These are phyloP conservation scores for Coregonus clupeaformis DNA, from an alignment of 2,113 vertebrate genomes.

Conservation along the genomic window DNA sequence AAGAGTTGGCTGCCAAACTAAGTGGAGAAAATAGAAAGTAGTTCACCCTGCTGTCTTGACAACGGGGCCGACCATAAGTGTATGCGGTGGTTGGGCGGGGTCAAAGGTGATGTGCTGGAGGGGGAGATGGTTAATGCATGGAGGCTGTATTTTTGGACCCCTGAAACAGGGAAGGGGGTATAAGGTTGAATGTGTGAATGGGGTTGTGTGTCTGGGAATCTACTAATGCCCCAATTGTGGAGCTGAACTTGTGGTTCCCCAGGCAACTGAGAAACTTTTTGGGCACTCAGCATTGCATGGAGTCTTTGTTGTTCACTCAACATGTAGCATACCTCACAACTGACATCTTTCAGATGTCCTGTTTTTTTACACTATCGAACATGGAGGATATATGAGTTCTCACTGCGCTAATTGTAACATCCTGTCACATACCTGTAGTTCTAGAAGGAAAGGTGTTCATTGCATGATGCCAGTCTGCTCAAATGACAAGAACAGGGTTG, in stretches of 20 bases:
- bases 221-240: slow-evolving; percentile 16
- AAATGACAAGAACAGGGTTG: background rate
- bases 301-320: slow-evolving; percentile 5
- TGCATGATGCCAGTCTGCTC: too few relatives aligned
- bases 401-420: too few relatives aligned
- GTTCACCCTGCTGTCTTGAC: slow-evolving; percentile 1
- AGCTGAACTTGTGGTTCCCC: slow-evolving; percentile 32
- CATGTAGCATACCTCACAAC: background rate
- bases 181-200: slow-evolving; percentile 42
- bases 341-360: background rate
- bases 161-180: background rate
- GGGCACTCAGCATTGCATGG: slow-evolving; percentile 13
- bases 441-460: too few relatives aligned
- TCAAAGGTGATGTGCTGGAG: slow-evolving; percentile 18
- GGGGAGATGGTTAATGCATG: slow-evolving; percentile 10
- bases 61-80: background rate
- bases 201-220: slow-evolving; percentile 44
- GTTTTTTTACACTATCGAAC: background rate
- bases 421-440: too few relatives aligned
- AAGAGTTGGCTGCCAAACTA: slow-evolving; percentile 4
- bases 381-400: background rate
- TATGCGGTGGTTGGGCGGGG: slow-evolving; percentile 9
- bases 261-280: slow-evolving; percentile 35
- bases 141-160: slow-evolving; percentile 24
- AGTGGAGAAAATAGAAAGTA: background rate